Percentiles rank a stretch among this genome's conserved stretches.
Evolutionary conservation across 2,797 vertebrate genomes (phyloP).

Genomic region (Melanotaenia pygmaea): DNA sequence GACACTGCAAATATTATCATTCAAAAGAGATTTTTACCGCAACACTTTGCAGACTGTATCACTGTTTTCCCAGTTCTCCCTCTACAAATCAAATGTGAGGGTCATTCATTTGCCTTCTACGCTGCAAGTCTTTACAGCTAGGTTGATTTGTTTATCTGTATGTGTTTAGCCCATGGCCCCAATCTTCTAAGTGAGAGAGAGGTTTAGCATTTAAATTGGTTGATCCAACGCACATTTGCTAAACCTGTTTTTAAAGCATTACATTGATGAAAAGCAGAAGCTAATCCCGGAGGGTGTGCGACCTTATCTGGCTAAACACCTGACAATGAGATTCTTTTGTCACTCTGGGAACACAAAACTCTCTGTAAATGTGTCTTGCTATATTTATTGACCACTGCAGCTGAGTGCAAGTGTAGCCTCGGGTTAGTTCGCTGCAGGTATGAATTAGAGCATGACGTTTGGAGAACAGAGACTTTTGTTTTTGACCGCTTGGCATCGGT

Average conservation of each 20-base stretch:
- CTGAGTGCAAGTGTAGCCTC: slow-evolving; percentile 39
- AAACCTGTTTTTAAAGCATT: slow-evolving; percentile 81
- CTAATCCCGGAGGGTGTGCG: slow-evolving; percentile 75
- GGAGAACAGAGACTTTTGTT: slow-evolving; percentile 27
- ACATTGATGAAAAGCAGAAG: slow-evolving; percentile 79
- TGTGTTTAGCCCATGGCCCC: slow-evolving; percentile 80
- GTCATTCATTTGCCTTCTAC: slow-evolving; percentile 84
- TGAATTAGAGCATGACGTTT: slow-evolving; percentile 51
- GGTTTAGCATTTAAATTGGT: slow-evolving; percentile 86
- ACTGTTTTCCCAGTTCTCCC: slow-evolving; percentile 77
- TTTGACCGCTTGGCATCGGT: slow-evolving; percentile 25
- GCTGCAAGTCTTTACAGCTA: slow-evolving; percentile 85
- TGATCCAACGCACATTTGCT: slow-evolving; percentile 73
- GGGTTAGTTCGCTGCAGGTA: slow-evolving; percentile 45
- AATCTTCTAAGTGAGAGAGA: slow-evolving; percentile 76
- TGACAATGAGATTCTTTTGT: slow-evolving; percentile 80
- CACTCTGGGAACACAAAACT: slow-evolving; percentile 63
- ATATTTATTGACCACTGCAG: slow-evolving; percentile 63
- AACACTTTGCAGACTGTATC: slow-evolving; percentile 77
- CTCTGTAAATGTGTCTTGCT: slow-evolving; percentile 39
- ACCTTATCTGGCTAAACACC: slow-evolving; percentile 83
- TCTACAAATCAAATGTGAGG: slow-evolving; percentile 84
- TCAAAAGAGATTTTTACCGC: slow-evolving; percentile 79
- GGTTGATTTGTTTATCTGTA: slow-evolving; percentile 86
- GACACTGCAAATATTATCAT: slow-evolving; percentile 62